Evolutionary conservation across 1,140 invertebrate genomes (phyloP), one percentile per base, ranked within the genome.

Genomic region (Drosophila kepulauana): DNA sequence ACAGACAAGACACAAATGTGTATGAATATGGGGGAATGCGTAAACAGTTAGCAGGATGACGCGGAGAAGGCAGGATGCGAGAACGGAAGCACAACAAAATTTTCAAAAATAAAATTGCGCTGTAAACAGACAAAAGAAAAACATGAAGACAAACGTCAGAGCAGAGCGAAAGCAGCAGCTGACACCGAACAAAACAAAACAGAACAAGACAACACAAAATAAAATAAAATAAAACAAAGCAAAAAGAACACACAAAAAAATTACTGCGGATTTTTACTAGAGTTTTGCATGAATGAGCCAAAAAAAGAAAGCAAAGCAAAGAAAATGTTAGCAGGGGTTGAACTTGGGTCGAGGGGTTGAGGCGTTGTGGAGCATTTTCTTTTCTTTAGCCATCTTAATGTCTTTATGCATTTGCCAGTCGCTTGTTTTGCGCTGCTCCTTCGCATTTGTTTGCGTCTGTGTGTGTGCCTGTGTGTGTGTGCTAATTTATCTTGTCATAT

Each of bases 401-500:
- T 74, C 56, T 56, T 46, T 46, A 54, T 62, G 64, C 41, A 38
- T 56, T 62, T 56, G 57, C 33, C 71, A 69, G 48, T 65, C 30
- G 16, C 38, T 48, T 25, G 16, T 45, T 63, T 58, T 48, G 35
- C 46, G 38, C 66, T 54, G 51, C 46, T 67, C 10, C 1, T 5
- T 46, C 54, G 61, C 52, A 48, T 43, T 56, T 51, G 46, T 48
- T 41, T n/a, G 41, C 28, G 3, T 25, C 20, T 25, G 20, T 20
- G 3, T 20, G 3, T 33, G 30, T 33, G 4, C 30, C 3, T 33
- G 33, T 35, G 33, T 38, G 33, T 61, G 25, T 48, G 61, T 56
- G 64, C 71, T 86, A 76, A 86, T 86, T 86, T 86, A 79, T 86
- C 82, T 79, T 86, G 82, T 86, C 82, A 76, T 70, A 67, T 79